A percentile compares a stretch with the other conserved stretches of the same genome.
Evolutionary conservation across 2,888 invertebrate species (phyloP).

Genomic region (Taphrorychus bicolor): DNA sequence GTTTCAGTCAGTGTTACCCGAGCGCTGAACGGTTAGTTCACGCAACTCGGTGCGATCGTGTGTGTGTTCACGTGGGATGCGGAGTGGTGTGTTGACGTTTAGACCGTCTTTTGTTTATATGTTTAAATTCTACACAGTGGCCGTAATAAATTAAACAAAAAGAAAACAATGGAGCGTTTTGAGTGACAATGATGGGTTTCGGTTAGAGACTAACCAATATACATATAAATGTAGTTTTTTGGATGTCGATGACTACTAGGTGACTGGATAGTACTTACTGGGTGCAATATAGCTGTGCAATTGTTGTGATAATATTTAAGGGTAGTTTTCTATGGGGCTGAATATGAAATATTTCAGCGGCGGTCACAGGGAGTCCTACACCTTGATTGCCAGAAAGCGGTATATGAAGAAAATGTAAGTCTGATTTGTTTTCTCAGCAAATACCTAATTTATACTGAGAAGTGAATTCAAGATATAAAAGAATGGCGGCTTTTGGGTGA

Average conservation of each 20-base stretch:
- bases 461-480: no score
- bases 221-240: background rate
- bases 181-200: slow-evolving; percentile 1
- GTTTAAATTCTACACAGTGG: no score
- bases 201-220: background rate
- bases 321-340: slow-evolving; percentile 43
- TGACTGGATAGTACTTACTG: background rate
- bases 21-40: slow-evolving; percentile 12
- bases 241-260: no score
- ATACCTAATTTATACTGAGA: no score
- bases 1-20: slow-evolving; percentile 30
- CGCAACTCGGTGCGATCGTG: slow-evolving; percentile 10
- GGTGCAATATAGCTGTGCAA: slow-evolving; percentile 34
- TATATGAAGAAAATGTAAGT: slow-evolving; percentile 74
- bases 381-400: slow-evolving; percentile 68
- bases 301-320: slow-evolving; percentile 44
- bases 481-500: no score
- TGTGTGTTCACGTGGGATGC: slow-evolving; percentile 34
- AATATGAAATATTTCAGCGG: slow-evolving; percentile 68
- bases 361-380: slow-evolving; percentile 68
- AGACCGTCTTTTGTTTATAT: background rate
- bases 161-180: background rate
- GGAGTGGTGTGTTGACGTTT: background rate
- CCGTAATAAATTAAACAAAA: no score
- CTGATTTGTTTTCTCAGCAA: no score